Base-by-base conservation (phyloP, 2,797 vertebrate species). In the Acanthurus lineatus region DNA sequence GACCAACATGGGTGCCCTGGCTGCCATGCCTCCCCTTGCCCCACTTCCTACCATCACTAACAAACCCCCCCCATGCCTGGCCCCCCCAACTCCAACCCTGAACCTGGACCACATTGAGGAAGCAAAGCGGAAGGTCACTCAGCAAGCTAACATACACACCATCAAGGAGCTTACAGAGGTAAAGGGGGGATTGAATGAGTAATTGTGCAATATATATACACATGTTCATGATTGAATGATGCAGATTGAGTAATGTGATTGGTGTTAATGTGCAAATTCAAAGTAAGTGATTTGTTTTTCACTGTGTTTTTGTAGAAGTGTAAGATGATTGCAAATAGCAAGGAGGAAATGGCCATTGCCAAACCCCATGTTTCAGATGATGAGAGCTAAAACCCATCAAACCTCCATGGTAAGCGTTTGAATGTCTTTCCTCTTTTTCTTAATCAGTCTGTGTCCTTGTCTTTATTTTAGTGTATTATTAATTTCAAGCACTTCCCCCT, bases 161-260 rank as follows among this genome's bases (percentile, higher is more conserved):
- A 97, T 99, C 87, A 97, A 98, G 93, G 98, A 99, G 91, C 96
- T 99, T 44, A 99, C 98, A 16, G 98, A 99, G 97, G 98, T 99
- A 89, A 73, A 38, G 69, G 3, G 4, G 16, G 17, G 5, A 9
- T 11, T n/a, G 20, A 9, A 17, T 9, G 16, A 5, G 6, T 42
- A 14, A 48, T 52, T 22, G 17, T 58, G 17, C 5, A 47, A 10
- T n/a, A 11, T 54, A 15, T 69, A 12, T 35, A 32, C 4, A 16
- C 16, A 44, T 38, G 16, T 44, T 63, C 4, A 12, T 40, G 48
- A 38, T 35, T 3, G 32, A 20, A 4, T 69, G 45, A 22, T 17
- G 2, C 40, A 48, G n/a, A 20, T 3, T n/a, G 35, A 28, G 0
- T 38, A 10, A 61, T 42, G 17, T 42, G 28, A 4, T 15, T 63